These are phyloP conservation scores for Brienomyrus longianalis DNA, from an alignment of 2,113 vertebrate species.

Conservation along the genomic window DNA sequence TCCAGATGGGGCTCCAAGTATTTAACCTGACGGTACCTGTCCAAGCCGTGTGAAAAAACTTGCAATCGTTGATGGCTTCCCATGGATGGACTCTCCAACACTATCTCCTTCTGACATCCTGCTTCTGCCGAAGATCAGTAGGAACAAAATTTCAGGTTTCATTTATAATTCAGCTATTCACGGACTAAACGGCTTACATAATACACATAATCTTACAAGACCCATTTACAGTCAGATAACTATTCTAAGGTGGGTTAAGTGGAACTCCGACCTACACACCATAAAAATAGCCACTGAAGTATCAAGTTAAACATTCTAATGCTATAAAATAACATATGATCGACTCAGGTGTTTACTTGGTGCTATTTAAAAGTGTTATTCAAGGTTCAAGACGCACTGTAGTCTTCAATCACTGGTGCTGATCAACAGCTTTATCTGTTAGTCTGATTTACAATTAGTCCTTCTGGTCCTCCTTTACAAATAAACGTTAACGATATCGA, in stretches of 20 bases:
- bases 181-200: background rate
- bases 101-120: slow-evolving; percentile 99
- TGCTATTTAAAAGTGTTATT: background rate
- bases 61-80: slow-evolving; percentile 81
- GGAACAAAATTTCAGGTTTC: background rate
- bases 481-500: background rate
- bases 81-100: slow-evolving; percentile 89
- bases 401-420: background rate
- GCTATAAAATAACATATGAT: background rate
- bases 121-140: slow-evolving; percentile 42
- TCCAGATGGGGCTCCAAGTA: background rate
- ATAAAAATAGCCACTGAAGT: background rate
- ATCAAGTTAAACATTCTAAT: background rate
- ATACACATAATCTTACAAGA: background rate
- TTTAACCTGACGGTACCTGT: slow-evolving; percentile 65
- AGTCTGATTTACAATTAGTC: background rate
- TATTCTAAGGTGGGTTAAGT: background rate
- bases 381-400: background rate
- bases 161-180: background rate
- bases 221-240: background rate
- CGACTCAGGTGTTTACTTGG: background rate
- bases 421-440: background rate
- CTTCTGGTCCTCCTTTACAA: background rate
- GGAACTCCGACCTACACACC: background rate
- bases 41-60: slow-evolving; percentile 87